These are phyloP conservation scores for Oceanodroma leucorhoa DNA, from an alignment of 2,797 vertebrate species.

Conservation along the genomic window DNA sequence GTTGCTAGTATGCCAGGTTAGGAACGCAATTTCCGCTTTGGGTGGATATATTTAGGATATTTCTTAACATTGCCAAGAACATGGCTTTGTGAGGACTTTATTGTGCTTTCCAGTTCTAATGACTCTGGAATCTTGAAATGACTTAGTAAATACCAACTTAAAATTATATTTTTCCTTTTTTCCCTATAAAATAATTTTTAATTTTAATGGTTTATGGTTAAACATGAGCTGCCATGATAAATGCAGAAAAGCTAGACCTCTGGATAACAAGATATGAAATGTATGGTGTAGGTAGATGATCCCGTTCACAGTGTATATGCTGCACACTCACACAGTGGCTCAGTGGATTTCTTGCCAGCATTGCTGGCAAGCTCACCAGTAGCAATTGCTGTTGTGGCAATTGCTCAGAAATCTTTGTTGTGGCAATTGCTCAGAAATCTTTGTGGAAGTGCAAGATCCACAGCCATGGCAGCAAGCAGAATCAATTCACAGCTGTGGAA, in stretches of 20 bases:
- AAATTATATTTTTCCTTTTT: neutral
- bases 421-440: neutral
- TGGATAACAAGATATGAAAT: neutral
- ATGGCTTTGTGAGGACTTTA: neutral
- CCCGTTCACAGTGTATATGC: neutral
- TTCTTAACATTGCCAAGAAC: neutral
- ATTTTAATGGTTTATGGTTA: neutral
- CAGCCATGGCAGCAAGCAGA: neutral
- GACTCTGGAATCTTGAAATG: neutral
- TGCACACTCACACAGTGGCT: accelerated
- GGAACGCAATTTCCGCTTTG: neutral
- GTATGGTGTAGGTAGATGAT: neutral
- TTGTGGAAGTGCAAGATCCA: neutral
- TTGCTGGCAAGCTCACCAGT: neutral
- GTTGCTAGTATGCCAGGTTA: neutral
- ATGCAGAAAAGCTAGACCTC: neutral
- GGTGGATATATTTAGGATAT: neutral
- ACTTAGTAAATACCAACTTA: neutral
- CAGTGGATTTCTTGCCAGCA: neutral
- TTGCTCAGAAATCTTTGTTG: neutral
- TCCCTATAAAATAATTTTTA: neutral
- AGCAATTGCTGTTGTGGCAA: neutral
- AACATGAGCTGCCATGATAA: neutral
- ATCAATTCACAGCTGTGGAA: neutral
- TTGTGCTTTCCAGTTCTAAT: neutral